Evolutionary conservation across 2,113 vertebrate genomes (phyloP).

Genomic region (Cheirogaleus medius): DNA sequence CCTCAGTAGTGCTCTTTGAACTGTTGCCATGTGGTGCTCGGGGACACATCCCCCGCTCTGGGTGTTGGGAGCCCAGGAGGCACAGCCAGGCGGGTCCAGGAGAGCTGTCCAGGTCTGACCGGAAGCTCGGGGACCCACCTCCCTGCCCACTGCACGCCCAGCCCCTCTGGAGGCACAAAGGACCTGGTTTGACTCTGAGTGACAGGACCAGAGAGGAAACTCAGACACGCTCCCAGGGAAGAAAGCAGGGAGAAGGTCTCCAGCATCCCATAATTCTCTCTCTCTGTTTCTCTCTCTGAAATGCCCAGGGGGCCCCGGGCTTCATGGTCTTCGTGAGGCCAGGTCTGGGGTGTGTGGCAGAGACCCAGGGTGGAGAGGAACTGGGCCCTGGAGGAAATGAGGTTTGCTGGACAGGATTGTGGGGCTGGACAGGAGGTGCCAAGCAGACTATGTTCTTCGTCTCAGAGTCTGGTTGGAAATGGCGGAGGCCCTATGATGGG

Average conservation of each 20-base stretch:
- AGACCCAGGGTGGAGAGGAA: background rate
- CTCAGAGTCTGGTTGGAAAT: background rate
- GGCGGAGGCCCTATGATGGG: background rate
- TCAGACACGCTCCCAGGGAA: background rate
- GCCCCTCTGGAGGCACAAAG: background rate
- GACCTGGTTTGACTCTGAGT: background rate
- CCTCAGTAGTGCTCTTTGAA: no score
- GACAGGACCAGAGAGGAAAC: background rate
- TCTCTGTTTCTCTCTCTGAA: background rate
- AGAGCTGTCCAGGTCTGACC: background rate
- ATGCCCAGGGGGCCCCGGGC: background rate
- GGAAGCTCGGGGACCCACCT: background rate
- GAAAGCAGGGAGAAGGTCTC: background rate
- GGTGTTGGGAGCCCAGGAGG: background rate
- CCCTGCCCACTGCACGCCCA: background rate
- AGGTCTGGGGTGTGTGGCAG: background rate
- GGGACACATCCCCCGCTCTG: background rate
- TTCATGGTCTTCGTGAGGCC: no score
- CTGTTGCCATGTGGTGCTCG: no score
- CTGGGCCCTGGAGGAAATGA: no score
- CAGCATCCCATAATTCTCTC: rapidly evolving
- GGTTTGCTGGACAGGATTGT: background rate
- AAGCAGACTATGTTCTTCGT: no score
- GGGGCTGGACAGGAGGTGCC: no score
- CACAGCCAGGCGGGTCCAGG: background rate